Base-by-base conservation (phyloP, 2,888 invertebrate genomes). In the Zhuqinia jingwanae region DNA sequence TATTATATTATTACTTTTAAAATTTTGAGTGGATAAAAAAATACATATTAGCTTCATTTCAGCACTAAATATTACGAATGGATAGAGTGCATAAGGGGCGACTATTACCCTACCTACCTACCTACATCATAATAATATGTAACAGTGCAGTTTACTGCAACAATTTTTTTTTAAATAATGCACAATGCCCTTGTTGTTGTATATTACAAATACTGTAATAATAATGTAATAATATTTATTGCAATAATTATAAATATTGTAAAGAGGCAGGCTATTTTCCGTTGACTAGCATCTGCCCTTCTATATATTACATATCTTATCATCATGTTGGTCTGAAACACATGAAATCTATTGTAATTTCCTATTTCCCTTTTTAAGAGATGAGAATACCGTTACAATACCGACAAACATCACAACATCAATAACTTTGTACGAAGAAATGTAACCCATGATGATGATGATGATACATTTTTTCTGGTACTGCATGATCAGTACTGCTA, bases 291-390 rank as follows among this genome's bases (percentile, higher is more conserved):
- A n/a, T n/a, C n/a, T n/a, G n/a, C n/a, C n/a, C n/a, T n/a, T n/a
- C n/a, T n/a, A n/a, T n/a, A n/a, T n/a, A n/a, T n/a, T n/a, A n/a
- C n/a, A 84, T 77, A 84, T 77, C 58, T 25, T 77, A 68, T 42
- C 45, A 85, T 85, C 77, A 70, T 70, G 70, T 53, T 85, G 56
- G 65, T 60, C 78, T 85, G 81, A 85, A 84, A 88, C 80, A 85
- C 85, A 76, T 82, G 73, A 84, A 87, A 82, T 76, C 87, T 87
- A 75, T 80, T 87, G 73, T 85, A 87, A 89, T 89, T 90, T 90
- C 89, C 89, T 87, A 76, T 88, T 89, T 88, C 88, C 87, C 85
- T 87, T 89, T 87, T 87, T 70, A 82, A 76, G 78, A 58, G 58
- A 68, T 82, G 73, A 77, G n/a, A 78, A 75, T 88, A 53, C 88